A percentile compares a stretch with the other conserved stretches of the same genome.
Conservation (phyloP, 2,797 vertebrate species). For the Bradypus variegatus region DNA sequence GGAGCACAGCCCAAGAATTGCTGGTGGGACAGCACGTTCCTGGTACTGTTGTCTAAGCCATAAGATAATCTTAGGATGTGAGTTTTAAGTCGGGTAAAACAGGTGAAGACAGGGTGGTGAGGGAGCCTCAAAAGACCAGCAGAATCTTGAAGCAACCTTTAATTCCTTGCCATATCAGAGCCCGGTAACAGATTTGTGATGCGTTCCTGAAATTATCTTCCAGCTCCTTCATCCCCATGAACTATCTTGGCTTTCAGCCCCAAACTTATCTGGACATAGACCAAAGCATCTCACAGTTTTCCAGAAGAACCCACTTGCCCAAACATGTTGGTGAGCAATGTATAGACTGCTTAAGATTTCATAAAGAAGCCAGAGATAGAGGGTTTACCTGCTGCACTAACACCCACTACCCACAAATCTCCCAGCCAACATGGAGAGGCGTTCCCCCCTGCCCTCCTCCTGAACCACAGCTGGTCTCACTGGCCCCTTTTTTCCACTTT, state of each 20-base stretch:
- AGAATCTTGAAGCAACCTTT: neutral
- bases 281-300: neutral
- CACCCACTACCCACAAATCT: neutral
- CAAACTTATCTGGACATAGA: neutral
- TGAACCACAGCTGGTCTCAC: neutral
- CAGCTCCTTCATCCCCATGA: neutral
- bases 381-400: neutral
- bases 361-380: neutral
- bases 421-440: neutral
- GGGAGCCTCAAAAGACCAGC: neutral
- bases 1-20: neutral
- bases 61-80: neutral
- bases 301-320: neutral
- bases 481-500: neutral
- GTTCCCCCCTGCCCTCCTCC: neutral
- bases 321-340: too few relatives aligned
- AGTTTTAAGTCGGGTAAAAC: neutral
- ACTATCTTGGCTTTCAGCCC: neutral
- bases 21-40: neutral
- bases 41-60: neutral
- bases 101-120: neutral
- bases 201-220: neutral
- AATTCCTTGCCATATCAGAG: too few relatives aligned
- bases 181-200: fast-evolving
- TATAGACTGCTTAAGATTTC: neutral